A percentile compares a stretch with the other conserved stretches of the same genome.
phyloP scores from a whole-genome alignment of 2,797 vertebrate genomes.

The Notolepis coatsorum region DNA sequence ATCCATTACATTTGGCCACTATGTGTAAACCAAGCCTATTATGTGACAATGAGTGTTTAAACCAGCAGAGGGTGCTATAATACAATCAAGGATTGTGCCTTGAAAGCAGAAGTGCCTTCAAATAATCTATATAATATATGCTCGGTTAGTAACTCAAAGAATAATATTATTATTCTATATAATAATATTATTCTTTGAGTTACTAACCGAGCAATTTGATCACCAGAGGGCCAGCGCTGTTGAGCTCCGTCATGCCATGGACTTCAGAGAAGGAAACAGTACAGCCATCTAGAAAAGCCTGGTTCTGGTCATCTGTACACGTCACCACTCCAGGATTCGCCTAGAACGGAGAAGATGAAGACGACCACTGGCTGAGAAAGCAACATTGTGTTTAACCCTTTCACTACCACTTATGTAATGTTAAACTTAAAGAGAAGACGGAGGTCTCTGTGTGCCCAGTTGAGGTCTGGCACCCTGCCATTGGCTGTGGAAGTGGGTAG shows the following conservation, averaged over 20 bases:
- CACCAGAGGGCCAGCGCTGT: conserved; percentile 63
- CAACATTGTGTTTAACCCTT: no score
- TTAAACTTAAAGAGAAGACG: no score
- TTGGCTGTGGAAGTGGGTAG: no score
- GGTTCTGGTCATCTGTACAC: conserved; percentile 57
- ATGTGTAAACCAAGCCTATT: no score
- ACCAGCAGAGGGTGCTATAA: no score
- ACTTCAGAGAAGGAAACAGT: conserved; percentile 85
- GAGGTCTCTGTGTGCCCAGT: no score
- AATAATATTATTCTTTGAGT: background rate
- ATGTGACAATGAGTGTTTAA: no score
- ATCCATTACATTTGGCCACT: background rate
- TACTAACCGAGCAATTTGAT: conserved; percentile 78
- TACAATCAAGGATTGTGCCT: no score
- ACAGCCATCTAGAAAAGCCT: conserved; percentile 61
- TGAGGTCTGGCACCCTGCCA: no score
- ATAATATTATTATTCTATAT: background rate
- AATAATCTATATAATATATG: no score
- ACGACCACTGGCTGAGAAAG: background rate
- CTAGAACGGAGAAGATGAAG: conserved; percentile 51
- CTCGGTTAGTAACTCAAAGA: conserved; percentile 69
- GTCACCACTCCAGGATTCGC: conserved; percentile 80
- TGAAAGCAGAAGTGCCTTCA: no score
- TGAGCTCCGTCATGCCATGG: conserved; percentile 91
- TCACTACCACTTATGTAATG: no score